phyloP scores from a whole-genome alignment of 2,888 invertebrate species.

The Conomelus anceps region DNA sequence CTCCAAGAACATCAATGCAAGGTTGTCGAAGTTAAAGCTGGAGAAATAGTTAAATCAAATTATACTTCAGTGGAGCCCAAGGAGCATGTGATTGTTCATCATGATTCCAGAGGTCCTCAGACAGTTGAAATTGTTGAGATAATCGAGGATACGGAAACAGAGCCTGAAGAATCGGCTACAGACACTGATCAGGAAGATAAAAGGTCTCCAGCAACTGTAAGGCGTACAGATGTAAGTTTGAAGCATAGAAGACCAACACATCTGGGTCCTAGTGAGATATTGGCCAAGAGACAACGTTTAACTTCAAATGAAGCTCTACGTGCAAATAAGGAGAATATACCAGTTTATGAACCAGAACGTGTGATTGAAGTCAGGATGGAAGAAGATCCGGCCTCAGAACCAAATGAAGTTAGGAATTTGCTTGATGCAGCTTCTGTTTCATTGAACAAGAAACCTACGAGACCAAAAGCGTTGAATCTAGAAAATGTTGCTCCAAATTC shows the following conservation, averaged over 20 bases:
- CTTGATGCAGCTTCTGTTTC: slow-evolving; percentile 19
- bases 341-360: background rate
- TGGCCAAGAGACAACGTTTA: slow-evolving; percentile 34
- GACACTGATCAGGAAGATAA: slow-evolving; percentile 36
- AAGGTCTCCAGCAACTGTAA: slow-evolving; percentile 32
- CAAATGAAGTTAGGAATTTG: slow-evolving; percentile 1
- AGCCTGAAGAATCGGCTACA: slow-evolving; percentile 38
- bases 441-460: slow-evolving; percentile 1
- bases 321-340: slow-evolving; percentile 18
- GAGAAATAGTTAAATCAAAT: slow-evolving; percentile 59
- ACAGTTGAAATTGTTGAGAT: slow-evolving; percentile 46
- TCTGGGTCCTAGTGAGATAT: slow-evolving; percentile 32
- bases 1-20: slow-evolving; percentile 42
- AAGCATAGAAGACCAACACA: slow-evolving; percentile 27
- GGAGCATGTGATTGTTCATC: slow-evolving; percentile 40
- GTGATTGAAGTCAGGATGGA: slow-evolving; percentile 5
- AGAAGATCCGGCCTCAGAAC: background rate
- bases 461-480: background rate
- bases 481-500: background rate
- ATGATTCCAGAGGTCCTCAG: slow-evolving; percentile 41
- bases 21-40: slow-evolving; percentile 61
- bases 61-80: slow-evolving; percentile 46
- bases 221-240: slow-evolving; percentile 29
- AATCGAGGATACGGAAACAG: slow-evolving; percentile 44
- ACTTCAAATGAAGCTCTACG: slow-evolving; percentile 30